Conservation (phyloP, 2,888 invertebrate genomes). For the Aspidiotus rigidus region DNA sequence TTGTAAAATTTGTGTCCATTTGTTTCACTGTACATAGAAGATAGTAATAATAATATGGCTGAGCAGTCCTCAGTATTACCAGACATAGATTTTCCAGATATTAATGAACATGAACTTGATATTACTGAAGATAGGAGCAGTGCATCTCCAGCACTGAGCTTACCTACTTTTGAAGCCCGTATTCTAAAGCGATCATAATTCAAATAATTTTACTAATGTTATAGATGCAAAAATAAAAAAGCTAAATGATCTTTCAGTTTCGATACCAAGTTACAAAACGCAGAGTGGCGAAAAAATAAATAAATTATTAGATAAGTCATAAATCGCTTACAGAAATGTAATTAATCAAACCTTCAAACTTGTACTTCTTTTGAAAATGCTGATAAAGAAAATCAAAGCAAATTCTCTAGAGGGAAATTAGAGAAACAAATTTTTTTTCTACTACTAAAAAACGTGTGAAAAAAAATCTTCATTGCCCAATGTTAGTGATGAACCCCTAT, state of each 20-base stretch:
- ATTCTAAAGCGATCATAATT: neutral
- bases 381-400: neutral
- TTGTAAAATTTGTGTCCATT: neutral
- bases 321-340: neutral
- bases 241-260: neutral
- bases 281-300: neutral
- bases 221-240: neutral
- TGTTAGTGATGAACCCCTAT: no score
- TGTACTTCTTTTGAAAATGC: slow-evolving; percentile 1
- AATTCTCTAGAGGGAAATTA: neutral
- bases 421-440: slow-evolving; percentile 1
- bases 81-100: neutral
- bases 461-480: no score
- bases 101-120: neutral
- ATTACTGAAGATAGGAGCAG: neutral
- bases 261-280: neutral
- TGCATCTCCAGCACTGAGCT: neutral
- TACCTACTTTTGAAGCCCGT: neutral
- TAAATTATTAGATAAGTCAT: neutral
- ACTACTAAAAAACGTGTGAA: slow-evolving; percentile 1
- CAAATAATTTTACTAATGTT: neutral
- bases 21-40: neutral
- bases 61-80: neutral
- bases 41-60: slow-evolving; percentile 1
- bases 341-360: neutral